Conservation (phyloP, 2,113 vertebrate genomes). For the Oplegnathus fasciatus region DNA sequence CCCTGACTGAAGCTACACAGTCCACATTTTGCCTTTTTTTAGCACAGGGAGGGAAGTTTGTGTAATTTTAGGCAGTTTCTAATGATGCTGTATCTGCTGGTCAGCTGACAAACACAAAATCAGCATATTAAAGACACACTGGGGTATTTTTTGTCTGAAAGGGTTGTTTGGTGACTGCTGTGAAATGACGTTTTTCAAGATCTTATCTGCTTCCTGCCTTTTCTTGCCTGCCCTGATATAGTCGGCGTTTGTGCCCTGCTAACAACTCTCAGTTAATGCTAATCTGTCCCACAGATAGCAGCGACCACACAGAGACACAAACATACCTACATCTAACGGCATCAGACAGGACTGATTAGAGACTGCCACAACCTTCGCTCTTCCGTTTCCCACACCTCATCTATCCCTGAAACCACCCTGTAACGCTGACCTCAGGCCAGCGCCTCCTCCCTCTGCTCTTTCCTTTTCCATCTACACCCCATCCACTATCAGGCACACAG, state of each 20-base stretch:
- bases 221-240: not conserved
- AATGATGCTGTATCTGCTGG: not conserved
- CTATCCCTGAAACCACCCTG: slow-evolving; percentile 38
- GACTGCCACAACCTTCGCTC: slow-evolving; percentile 43
- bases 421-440: slow-evolving; percentile 56
- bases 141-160: not conserved
- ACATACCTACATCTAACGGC: slow-evolving; percentile 26
- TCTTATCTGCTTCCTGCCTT: slow-evolving; percentile 17
- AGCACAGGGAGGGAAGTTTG: slow-evolving; percentile 19
- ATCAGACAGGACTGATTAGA: slow-evolving; percentile 43
- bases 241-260: not conserved
- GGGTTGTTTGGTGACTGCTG: slow-evolving; percentile 8
- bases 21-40: slow-evolving; percentile 25
- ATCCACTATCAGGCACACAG: slow-evolving; percentile 34
- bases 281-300: slow-evolving; percentile 32
- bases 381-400: slow-evolving; percentile 76
- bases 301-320: slow-evolving; percentile 51
- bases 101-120: slow-evolving; percentile 48
- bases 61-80: slow-evolving; percentile 45
- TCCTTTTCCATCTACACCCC: slow-evolving; percentile 57
- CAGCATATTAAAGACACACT: slow-evolving; percentile 33
- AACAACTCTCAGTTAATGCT: slow-evolving; percentile 14
- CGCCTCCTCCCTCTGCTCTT: slow-evolving; percentile 51
- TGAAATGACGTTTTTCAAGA: slow-evolving; percentile 1
- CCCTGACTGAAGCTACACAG: not conserved